Evolutionary conservation across 1,140 invertebrate species (phyloP), one percentile per base, ranked within the genome.

Genomic region (Drosophila neocordata): DNA sequence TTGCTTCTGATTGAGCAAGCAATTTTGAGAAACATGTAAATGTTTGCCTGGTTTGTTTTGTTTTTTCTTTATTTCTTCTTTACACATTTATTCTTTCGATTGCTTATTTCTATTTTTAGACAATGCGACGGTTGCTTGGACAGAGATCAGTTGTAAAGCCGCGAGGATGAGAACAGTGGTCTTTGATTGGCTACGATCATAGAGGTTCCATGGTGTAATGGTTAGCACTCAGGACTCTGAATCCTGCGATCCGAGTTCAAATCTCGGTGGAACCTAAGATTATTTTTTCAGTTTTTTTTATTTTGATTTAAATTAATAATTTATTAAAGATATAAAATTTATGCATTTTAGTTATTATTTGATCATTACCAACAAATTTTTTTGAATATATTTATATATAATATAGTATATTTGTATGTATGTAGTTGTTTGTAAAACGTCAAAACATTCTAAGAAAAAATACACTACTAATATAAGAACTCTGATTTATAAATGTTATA

Each of bases 191-290:
- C 0, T 7, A 1, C 0, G 31, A 61, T 63, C 65, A 69, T 0
- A 12, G 34, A n/a, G 90, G 90, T 95, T 94, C 95, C 94, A 95
- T 96, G 95, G 95, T 96, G 95, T 96, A 96, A 96, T 95, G 96
- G 95, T 96, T 95, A 96, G 95, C 95, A 96, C 95, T 96, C 95
- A 96, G 95, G 95, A 96, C 95, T 96, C 94, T 96, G 95, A 96
- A 96, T 96, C 95, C 95, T 96, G 95, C 95, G 95, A 96, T 96
- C 95, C 95, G 95, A 95, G 95, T 95, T 95, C 95, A 95, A 95
- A 94, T 95, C 95, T 95, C 95, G 95, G 95, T 95, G 94, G 94
- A 94, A 95, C 95, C 94, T 95, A 56, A 15, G 61, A 22, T n/a
- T n/a, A 20, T 8, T 15, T 20, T 55, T 48, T 59, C 1, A 20